Conservation (phyloP, 2,113 vertebrate genomes). For the Apistogramma diplotaenia region DNA sequence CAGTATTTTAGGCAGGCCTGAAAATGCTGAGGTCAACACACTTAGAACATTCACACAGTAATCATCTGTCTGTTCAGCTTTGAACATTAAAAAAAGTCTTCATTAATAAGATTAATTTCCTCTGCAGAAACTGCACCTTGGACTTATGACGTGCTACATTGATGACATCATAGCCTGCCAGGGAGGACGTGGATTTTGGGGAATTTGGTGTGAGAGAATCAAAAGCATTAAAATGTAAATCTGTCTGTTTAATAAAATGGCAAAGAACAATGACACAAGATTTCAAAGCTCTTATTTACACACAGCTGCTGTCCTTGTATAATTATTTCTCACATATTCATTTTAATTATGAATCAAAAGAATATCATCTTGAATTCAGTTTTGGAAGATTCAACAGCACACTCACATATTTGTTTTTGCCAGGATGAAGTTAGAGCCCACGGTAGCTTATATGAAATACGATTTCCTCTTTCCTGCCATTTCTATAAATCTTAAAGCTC, state of each 20-base stretch:
- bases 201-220: not conserved
- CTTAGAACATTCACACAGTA: not conserved
- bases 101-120: not conserved
- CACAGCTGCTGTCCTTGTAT: not conserved
- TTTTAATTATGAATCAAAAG: not conserved
- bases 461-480: not conserved
- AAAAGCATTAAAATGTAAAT: not conserved
- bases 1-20: too few relatives aligned
- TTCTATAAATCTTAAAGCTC: not conserved
- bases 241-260: not conserved
- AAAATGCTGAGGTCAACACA: too few relatives aligned
- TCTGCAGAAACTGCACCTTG: not conserved
- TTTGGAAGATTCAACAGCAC: not conserved
- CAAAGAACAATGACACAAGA: not conserved
- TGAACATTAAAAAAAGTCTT: not conserved
- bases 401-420: not conserved
- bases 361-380: not conserved
- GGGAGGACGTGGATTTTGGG: not conserved
- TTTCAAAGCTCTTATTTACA: not conserved
- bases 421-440: not conserved
- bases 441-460: too few relatives aligned
- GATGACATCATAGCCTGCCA: not conserved
- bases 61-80: not conserved
- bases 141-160: not conserved
- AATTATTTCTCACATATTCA: accelerated